These are phyloP conservation scores for Euphonia xanthogaster DNA, from an alignment of 2,797 vertebrate genomes.

Conservation along the genomic window DNA sequence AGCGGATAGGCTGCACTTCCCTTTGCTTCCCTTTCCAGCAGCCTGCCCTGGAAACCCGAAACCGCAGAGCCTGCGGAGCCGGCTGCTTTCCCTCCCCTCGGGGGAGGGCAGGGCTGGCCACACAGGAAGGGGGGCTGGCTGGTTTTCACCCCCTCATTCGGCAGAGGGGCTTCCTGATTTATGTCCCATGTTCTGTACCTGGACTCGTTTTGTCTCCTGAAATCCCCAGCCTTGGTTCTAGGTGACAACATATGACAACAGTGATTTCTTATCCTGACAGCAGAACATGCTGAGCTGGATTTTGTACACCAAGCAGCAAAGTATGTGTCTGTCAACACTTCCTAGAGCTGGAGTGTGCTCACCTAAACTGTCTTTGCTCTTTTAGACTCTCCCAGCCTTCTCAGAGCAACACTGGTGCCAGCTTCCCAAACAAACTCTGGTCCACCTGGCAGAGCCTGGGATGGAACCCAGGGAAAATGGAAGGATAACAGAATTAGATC, in stretches of 20 bases:
- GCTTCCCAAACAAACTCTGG: background rate
- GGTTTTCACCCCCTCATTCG: background rate
- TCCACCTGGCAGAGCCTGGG: background rate
- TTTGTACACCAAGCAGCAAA: background rate
- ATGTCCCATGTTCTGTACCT: background rate
- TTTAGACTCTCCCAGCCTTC: background rate
- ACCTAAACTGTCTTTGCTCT: background rate
- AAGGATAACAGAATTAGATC: background rate
- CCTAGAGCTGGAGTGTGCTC: background rate
- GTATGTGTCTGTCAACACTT: background rate
- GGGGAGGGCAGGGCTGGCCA: background rate
- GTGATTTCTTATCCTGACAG: slow-evolving; percentile 50
- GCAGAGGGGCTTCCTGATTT: background rate
- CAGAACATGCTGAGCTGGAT: background rate
- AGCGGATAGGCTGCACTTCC: background rate
- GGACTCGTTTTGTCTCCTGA: background rate
- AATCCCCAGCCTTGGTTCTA: background rate
- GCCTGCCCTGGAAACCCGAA: background rate
- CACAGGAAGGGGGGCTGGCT: background rate
- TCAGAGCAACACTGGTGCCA: background rate
- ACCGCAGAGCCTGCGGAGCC: background rate
- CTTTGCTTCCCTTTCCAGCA: background rate
- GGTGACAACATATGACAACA: background rate
- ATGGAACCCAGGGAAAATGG: background rate
- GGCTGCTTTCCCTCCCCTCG: background rate